Percentiles rank a stretch among this genome's conserved stretches.
Evolutionary conservation across 2,797 vertebrate genomes (phyloP).

Genomic region (Chanos chanos): DNA sequence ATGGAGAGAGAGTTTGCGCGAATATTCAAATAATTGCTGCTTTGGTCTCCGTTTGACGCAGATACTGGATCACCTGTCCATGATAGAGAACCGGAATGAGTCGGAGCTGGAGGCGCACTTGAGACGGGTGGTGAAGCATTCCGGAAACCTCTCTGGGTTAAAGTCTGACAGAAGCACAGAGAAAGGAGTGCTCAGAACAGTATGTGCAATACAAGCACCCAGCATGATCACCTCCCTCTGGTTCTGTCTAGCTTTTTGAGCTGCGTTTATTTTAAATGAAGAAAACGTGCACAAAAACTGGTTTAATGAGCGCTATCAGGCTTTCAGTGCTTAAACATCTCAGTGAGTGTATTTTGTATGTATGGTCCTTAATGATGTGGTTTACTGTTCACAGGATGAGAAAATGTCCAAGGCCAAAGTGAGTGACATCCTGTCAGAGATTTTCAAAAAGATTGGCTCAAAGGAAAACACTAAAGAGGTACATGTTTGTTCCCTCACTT

Average conservation of each 20-base stretch:
- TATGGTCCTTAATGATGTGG: too few species aligned
- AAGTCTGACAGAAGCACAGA: constrained; percentile 89
- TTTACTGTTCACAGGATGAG: constrained; percentile 77
- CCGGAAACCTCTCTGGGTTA: constrained; percentile 77
- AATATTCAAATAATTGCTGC: not conserved
- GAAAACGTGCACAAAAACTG: too few species aligned
- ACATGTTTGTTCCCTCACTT: not conserved
- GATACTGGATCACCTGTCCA: constrained; percentile 95
- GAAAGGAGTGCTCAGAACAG: constrained; percentile 79
- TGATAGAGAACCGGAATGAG: constrained; percentile 98
- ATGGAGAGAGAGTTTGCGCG: too few species aligned
- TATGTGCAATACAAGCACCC: constrained; percentile 54
- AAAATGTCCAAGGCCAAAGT: constrained; percentile 93
- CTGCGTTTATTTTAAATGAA: too few species aligned
- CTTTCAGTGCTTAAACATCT: too few species aligned
- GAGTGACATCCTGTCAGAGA: constrained; percentile 94
- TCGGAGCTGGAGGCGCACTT: constrained; percentile 92
- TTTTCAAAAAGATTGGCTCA: constrained; percentile 99
- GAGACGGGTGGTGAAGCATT: constrained; percentile 86
- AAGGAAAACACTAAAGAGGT: constrained; percentile 99
- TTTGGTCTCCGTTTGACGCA: constrained; percentile 44
- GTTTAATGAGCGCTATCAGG: too few species aligned
- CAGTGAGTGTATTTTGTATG: too few species aligned
- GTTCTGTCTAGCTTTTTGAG: too few species aligned
- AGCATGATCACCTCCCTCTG: too few species aligned